Conservation (phyloP, 1,140 invertebrate species). For the Solen grandis region DNA sequence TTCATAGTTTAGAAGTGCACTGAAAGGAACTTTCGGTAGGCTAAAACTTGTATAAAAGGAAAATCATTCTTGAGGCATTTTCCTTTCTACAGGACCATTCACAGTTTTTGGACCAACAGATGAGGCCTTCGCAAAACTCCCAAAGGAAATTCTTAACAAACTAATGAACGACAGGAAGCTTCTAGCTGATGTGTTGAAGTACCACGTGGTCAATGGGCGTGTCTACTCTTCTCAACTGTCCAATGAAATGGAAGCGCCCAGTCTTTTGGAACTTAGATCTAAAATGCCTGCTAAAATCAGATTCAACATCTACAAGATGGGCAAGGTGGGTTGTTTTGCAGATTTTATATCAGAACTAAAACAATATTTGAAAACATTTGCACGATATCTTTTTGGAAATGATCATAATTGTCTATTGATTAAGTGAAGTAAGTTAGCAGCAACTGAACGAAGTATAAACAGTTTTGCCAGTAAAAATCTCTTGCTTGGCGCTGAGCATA, state of each 20-base stretch:
- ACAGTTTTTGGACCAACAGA: constrained; percentile 94
- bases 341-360: neutral
- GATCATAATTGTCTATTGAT: no score
- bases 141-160: constrained; percentile 83
- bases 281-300: constrained; percentile 60
- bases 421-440: no score
- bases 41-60: neutral
- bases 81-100: constrained; percentile 81
- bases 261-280: constrained; percentile 35
- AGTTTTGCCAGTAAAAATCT: no score
- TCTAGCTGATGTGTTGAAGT: constrained; percentile 75
- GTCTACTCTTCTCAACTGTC: constrained; percentile 65
- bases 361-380: neutral
- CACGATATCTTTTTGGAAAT: neutral
- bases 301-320: constrained; percentile 73
- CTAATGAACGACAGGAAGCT: constrained; percentile 78
- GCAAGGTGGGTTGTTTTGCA: constrained; percentile 58
- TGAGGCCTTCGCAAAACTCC: constrained; percentile 86
- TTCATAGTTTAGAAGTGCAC: no score
- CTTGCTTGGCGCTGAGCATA: no score
- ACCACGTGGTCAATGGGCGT: constrained; percentile 76
- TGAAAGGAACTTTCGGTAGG: no score
- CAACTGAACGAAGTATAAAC: no score
- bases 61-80: neutral
- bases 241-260: constrained; percentile 71